These are phyloP conservation scores for Amblyopsis hoosieri DNA, from an alignment of 2,797 vertebrate genomes.

Conservation along the genomic window DNA sequence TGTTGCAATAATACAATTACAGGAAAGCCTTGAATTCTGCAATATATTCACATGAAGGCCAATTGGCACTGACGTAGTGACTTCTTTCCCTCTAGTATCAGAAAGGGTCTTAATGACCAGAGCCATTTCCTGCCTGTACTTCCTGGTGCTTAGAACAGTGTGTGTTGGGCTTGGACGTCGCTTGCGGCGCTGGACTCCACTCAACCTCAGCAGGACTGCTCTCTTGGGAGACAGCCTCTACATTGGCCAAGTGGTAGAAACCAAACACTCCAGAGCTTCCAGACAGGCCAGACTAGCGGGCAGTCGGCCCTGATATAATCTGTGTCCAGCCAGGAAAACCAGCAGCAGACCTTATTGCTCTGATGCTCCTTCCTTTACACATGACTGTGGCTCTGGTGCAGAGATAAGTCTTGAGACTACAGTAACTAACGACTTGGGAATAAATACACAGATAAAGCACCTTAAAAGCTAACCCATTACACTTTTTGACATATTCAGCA, in stretches of 20 bases:
- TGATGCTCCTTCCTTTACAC: slow-evolving; percentile 43
- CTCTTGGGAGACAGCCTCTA: slow-evolving; percentile 50
- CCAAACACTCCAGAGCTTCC: slow-evolving; percentile 50
- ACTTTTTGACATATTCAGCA: too few relatives aligned
- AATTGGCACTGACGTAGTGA: slow-evolving; percentile 38
- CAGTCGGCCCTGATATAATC: slow-evolving; percentile 67
- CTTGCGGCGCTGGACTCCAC: slow-evolving; percentile 36
- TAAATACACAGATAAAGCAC: slow-evolving; percentile 48
- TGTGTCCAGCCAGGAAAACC: slow-evolving; percentile 54
- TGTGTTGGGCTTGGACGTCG: slow-evolving; percentile 53
- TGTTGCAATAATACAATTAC: slow-evolving; percentile 19
- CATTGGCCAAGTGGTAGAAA: slow-evolving; percentile 52
- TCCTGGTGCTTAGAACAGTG: slow-evolving; percentile 53
- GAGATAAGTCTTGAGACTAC: slow-evolving; percentile 58
- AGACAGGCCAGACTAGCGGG: slow-evolving; percentile 49
- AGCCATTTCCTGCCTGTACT: slow-evolving; percentile 66
- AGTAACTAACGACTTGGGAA: slow-evolving; percentile 55
- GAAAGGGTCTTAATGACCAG: slow-evolving; percentile 66
- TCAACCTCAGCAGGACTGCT: slow-evolving; percentile 38
- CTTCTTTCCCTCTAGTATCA: slow-evolving; percentile 49
- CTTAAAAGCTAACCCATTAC: slow-evolving; percentile 21
- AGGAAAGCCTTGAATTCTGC: slow-evolving; percentile 26
- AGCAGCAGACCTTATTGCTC: slow-evolving; percentile 56
- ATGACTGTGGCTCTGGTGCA: slow-evolving; percentile 40
- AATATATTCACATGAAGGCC: slow-evolving; percentile 31